phyloP scores from a whole-genome alignment of 2,113 vertebrate species.

The Toxotes jaculatrix region DNA sequence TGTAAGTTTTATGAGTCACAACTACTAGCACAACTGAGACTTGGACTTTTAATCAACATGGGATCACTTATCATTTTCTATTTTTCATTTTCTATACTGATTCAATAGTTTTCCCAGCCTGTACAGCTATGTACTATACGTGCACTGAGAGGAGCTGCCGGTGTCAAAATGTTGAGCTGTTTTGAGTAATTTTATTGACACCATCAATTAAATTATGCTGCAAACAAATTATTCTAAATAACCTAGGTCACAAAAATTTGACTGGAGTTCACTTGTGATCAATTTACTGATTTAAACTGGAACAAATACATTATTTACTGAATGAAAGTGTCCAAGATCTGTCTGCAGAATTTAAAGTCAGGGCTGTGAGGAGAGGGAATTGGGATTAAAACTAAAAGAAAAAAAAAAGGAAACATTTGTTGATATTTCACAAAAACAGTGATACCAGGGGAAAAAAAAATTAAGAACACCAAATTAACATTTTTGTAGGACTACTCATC shows the following conservation, averaged over 20 bases:
- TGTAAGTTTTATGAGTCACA: constrained; percentile 6
- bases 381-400: constrained; percentile 6
- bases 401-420: background rate
- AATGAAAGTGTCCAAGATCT: background rate
- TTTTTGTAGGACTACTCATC: constrained; percentile 17
- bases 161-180: too few species aligned
- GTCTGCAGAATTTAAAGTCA: background rate
- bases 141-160: background rate
- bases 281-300: background rate
- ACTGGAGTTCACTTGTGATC: background rate
- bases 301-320: constrained; percentile 1
- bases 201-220: too few species aligned
- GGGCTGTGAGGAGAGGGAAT: background rate
- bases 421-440: background rate
- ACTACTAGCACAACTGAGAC: constrained; percentile 15
- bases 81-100: background rate
- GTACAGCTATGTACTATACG: background rate
- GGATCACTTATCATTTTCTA: background rate
- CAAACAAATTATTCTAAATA: too few species aligned
- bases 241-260: background rate
- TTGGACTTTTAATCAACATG: background rate
- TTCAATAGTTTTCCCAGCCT: background rate
- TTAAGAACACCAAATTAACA: constrained; percentile 12
- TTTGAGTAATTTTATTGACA: too few species aligned
- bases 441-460: background rate